Evolutionary conservation across 2,888 invertebrate genomes (phyloP).

Genomic region (Hyppa rectilinea): DNA sequence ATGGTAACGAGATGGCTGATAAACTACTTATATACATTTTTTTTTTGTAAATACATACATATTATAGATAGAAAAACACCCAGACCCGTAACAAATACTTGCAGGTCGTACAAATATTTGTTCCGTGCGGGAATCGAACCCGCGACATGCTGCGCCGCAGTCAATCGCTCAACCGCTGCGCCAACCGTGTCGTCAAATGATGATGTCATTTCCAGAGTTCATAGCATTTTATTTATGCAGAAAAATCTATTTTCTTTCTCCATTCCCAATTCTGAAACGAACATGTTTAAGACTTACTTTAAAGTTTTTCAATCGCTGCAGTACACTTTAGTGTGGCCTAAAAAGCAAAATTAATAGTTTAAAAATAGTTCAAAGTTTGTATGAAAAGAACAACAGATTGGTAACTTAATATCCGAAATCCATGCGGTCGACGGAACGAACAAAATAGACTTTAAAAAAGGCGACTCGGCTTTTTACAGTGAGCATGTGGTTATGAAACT

Average conservation of each 20-base stretch:
- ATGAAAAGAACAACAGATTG: constrained; percentile 9
- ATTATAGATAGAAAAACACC: too few species aligned
- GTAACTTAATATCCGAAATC: constrained; percentile 18
- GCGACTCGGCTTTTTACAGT: constrained; percentile 20
- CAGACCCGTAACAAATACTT: too few species aligned
- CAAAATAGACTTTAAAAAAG: constrained; percentile 25
- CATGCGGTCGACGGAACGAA: constrained; percentile 1
- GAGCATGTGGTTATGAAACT: constrained; percentile 56
- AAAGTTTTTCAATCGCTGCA: background rate
- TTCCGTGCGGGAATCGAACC: too few species aligned
- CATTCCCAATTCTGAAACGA: background rate
- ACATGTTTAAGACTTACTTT: background rate
- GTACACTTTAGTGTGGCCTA: background rate
- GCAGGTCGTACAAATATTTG: too few species aligned
- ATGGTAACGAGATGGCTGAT: too few species aligned
- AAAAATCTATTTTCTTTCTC: background rate
- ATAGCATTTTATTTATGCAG: background rate
- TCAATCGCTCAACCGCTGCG: too few species aligned
- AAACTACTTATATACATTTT: too few species aligned
- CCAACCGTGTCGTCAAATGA: too few species aligned
- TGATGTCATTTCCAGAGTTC: too few species aligned
- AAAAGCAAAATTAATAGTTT: background rate
- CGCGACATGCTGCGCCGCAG: too few species aligned
- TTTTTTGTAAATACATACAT: too few species aligned
- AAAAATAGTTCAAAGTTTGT: background rate